Evolutionary conservation across 2,113 vertebrate genomes (phyloP), one percentile per base, ranked within the genome.

Genomic region (Zonotrichia leucophrys): DNA sequence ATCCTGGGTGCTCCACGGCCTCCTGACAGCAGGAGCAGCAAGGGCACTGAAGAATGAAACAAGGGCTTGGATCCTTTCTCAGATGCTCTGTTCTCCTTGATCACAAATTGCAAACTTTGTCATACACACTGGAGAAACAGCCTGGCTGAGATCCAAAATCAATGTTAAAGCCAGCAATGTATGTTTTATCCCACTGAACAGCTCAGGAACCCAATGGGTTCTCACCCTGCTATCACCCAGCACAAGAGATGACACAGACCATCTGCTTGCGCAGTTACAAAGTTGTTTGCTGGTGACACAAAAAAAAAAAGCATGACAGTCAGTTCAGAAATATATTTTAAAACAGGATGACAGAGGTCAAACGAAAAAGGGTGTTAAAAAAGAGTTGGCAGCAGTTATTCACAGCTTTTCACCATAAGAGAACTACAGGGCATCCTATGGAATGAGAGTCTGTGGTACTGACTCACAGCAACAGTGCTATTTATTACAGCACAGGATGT

Each of bases 381-480:
- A 73, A 74, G 63, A 88, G 33, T 23, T 93, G 95, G 72, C 92
- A 94, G 75, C 63, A 86, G 73, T 70, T 90, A 83, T 74, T 93
- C 79, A 70, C 90, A 94, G 80, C 56, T 96, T 94, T 93, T 86
- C 35, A 58, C 90, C 37, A 23, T 12, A 46, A 44, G 28, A 77
- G 79, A 81, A 70, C 90, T 79, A 62, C 16, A 16, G 80, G 92
- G 72, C 64, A 77, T 63, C 68, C 86, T 70, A 59, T 75, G 76
- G 92, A 90, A 80, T 75, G 80, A 55, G 78, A 74, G 78, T 63
- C 79, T 81, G 82, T 39, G 78, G 68, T 13, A 50, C 15, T 46
- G 58, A 80, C 67, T 92, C 1, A 0, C 37, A 91, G 75, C 56
- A 80, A 53, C 62, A 42, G 58, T 70, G 84, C 23, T 76, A 9